Base-by-base conservation (phyloP, 2,113 vertebrate species). In the Furnarius figulus region DNA sequence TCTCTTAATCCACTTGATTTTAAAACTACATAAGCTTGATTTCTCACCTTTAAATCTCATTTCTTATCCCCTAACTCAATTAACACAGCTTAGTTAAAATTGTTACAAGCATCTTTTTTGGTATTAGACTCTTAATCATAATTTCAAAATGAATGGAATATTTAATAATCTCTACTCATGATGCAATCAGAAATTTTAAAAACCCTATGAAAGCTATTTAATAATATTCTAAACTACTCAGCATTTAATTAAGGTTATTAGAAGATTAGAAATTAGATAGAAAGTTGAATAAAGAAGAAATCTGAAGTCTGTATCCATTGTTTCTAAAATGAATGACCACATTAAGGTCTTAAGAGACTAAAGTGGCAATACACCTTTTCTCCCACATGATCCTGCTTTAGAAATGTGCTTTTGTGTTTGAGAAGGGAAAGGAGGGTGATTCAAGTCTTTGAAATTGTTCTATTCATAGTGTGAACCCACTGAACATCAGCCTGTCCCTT, bases 211-310 rank as follows among this genome's bases (percentile, higher is more conserved):
- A 95, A 94, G 55, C 79, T 73, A 55, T 92, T 95, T 97, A 96
- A 91, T 89, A 96, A 90, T 73, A 93, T 91, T 90, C 85, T 94
- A 92, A 96, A 92, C 79, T 90, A 95, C 86, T 95, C 84, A 85
- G 40, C 68, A 86, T 62, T 96, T 96, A 95, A 96, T 96, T 97
- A 96, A 90, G 42, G 44, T 61, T 92, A 82, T 95, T 97, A 96
- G 62, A 85, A 87, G 56, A 90, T 77, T 68, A 94, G 72, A 95
- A 96, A 84, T 67, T 31, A 95, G 94, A 97, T 94, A 94, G 81
- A 75, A 95, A 96, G 68, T 49, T 89, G 49, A 88, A 75, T 65
- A 95, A 92, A 89, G 49, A 82, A 91, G 83, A 95, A 96, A 95
- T 94, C 59, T 52, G 85, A 96, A 89, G 71, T 80, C 74, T 72